Base-by-base conservation (phyloP, 2,888 invertebrate species). In the Callimorpha dominula region DNA sequence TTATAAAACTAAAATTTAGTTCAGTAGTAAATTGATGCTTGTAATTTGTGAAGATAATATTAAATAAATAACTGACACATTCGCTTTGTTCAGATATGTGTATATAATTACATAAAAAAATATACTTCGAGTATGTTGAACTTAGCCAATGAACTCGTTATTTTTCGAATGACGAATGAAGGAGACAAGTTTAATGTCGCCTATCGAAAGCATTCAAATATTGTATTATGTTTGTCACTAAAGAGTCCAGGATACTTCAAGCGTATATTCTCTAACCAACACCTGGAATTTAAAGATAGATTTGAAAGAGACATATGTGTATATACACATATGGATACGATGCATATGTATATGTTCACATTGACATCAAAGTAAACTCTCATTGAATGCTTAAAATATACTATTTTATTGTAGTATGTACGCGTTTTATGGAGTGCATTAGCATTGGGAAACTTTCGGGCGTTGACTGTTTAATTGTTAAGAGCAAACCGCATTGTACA, bases 401-500 rank as follows among this genome's bases (percentile, higher is more conserved):
- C 49, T 54, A 62, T 66, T 72, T 69, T 63, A 69, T 68, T 62
- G 17, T 15, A 40, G 68, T 54, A 65, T 49, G 31, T 31, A 46
- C 43, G 49, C 49, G 66, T 17, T 60, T 74, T 49, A 20, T 71
- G 52, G 60, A 20, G 65, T 62, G 70, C n/a, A 72, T 65, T 43
- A 63, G 71, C 57, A 50, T 65, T 74, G 60, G 67, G 63, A 43
- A 60, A 63, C 63, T 20, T 70, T 68, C 49, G 69, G 63, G 63
- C 79, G 57, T 75, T 75, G 77, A 73, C 81, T 73, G 70, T 31
- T 69, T 73, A 62, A 73, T 70, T 66, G 66, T 43, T 65, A 60
- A 60, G 50, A 66, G n/a, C 57, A 65, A 46, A 64, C 52, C 50
- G n/a, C 43, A 40, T 71, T 62, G 8, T 43, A 46, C 12, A 57